Conservation (phyloP, 2,113 vertebrate genomes). For the Neotragus pygmaeus region DNA sequence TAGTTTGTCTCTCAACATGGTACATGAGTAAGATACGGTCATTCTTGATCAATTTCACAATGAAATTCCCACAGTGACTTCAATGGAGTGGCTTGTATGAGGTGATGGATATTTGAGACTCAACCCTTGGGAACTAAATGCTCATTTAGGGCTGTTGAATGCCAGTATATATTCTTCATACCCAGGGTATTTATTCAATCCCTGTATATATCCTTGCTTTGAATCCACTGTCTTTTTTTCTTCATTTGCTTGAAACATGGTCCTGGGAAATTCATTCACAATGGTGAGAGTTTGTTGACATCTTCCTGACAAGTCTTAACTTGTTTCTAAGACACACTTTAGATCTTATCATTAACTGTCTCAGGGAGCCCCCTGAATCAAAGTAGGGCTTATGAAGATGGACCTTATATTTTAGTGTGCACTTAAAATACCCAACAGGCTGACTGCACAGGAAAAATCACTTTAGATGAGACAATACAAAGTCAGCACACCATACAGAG, state of each 20-base stretch:
- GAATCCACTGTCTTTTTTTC: neutral
- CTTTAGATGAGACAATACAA: neutral
- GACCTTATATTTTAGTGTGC: neutral
- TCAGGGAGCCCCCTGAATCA: neutral
- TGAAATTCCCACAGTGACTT: neutral
- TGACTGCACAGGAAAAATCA: neutral
- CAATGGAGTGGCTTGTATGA: neutral
- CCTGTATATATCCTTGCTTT: neutral
- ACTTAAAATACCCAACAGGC: neutral
- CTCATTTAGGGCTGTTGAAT: neutral
- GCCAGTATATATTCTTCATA: neutral
- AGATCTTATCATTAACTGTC: neutral
- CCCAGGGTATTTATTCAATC: neutral
- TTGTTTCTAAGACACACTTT: neutral
- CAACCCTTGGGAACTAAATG: neutral
- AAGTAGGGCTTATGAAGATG: neutral
- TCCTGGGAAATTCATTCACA: neutral
- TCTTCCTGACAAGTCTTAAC: neutral
- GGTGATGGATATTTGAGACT: neutral
- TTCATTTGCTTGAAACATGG: neutral
- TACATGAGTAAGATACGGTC: neutral
- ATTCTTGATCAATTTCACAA: neutral
- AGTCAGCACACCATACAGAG: no score
- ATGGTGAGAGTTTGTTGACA: neutral
- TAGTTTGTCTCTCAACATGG: neutral